phyloP scores from a whole-genome alignment of 2,888 invertebrate species.

The Sclerodermus sp. region DNA sequence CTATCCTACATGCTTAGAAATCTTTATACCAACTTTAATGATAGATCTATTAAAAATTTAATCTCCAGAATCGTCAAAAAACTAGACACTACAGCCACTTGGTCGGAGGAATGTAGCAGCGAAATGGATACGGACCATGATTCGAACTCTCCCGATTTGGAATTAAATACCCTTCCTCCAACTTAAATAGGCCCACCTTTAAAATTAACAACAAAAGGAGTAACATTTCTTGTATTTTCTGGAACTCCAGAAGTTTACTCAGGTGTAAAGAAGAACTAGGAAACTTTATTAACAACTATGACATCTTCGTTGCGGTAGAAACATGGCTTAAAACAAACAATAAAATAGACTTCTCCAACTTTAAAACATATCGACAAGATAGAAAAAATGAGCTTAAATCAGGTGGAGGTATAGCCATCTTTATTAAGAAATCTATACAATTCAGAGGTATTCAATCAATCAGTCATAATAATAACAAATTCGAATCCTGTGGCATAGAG shows the following conservation, averaged over 20 bases:
- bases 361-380: slow-evolving; percentile 1
- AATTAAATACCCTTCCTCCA: too few species aligned
- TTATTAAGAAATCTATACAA: slow-evolving; percentile 7
- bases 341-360: slow-evolving; percentile 1
- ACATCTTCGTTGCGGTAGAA: slow-evolving; percentile 6
- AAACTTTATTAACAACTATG: slow-evolving; percentile 3
- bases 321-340: background rate
- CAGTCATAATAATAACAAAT: background rate
- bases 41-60: too few species aligned
- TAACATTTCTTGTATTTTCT: background rate
- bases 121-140: too few species aligned
- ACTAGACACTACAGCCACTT: too few species aligned
- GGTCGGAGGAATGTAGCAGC: too few species aligned
- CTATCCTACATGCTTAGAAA: too few species aligned
- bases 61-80: too few species aligned
- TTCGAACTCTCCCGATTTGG: too few species aligned
- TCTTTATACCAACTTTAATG: too few species aligned
- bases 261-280: slow-evolving; percentile 1
- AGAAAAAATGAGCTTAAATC: background rate
- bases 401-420: slow-evolving; percentile 9
- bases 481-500: slow-evolving; percentile 7
- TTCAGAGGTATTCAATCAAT: background rate
- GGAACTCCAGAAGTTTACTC: background rate
- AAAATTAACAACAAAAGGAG: too few species aligned
- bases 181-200: too few species aligned